These are phyloP conservation scores for Tromatobia lineatoria DNA, from an alignment of 2,888 invertebrate genomes.

Conservation along the genomic window DNA sequence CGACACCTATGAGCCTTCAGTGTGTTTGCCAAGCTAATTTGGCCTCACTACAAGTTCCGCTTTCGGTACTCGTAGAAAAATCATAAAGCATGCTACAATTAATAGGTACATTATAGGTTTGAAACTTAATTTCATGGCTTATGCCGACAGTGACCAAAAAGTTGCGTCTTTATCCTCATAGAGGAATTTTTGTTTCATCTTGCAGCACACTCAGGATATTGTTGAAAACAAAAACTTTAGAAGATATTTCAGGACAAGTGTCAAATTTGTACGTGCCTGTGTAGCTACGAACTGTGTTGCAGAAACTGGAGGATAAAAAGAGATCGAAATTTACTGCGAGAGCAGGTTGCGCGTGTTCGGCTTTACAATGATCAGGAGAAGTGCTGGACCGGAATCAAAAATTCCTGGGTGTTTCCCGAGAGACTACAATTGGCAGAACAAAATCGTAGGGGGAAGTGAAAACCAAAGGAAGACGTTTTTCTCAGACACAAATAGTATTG, in stretches of 20 bases:
- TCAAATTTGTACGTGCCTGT: conserved; percentile 26
- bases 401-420: conserved; percentile 50
- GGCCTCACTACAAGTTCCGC: conserved; percentile 65
- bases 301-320: conserved; percentile 38
- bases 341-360: conserved; percentile 65
- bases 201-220: background rate
- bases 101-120: conserved; percentile 4
- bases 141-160: background rate
- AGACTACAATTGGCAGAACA: conserved; percentile 25
- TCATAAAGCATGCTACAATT: conserved; percentile 35
- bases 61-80: conserved; percentile 49
- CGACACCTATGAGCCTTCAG: conserved; percentile 69
- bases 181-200: background rate
- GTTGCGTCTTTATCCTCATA: background rate
- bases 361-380: conserved; percentile 59
- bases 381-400: conserved; percentile 56
- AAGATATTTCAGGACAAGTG: conserved; percentile 1
- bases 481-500: background rate
- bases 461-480: background rate
- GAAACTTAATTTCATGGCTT: background rate
- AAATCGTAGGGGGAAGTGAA: conserved; percentile 2
- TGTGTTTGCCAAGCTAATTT: conserved; percentile 69
- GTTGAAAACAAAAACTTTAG: background rate
- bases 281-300: conserved; percentile 36
- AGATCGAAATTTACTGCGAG: conserved; percentile 38